Evolutionary conservation across 2,888 invertebrate genomes (phyloP), one percentile per base, ranked within the genome.

Genomic region (Ceratothoa steindachneri): DNA sequence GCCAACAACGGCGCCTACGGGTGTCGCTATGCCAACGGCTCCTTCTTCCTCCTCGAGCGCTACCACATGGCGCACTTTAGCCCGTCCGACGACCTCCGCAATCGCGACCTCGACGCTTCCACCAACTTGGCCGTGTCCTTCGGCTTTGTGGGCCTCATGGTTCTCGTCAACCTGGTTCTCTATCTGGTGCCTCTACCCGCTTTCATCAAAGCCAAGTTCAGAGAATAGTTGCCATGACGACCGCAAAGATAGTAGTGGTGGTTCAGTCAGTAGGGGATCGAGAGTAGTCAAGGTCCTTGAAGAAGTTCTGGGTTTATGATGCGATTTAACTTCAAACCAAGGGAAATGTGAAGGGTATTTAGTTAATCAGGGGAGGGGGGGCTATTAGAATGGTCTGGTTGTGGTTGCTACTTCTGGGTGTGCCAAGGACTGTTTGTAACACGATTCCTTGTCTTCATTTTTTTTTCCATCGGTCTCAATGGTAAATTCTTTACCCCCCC

Each of bases 181-280:
- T 95, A 95, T 84, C 85, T 94, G 64, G 87, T 95, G 81, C 95
- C 95, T 0, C 84, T 95, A 81, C 94, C 95, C 0, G 89, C 90
- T 31, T 92, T 90, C 83, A 88, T 95, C 15, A 92, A 92, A 82
- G 90, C 91, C 77, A 95, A 95, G 85, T 95, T 95, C 85, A 89
- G 93, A 82, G 92, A 93, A 82, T 90, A 71, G 15, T n/a, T n/a
- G n/a, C n/a, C n/a, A 3, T 29, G 0, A 30, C 12, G 24, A 22
- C 19, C 15, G 12, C 12, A 29, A 66, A 22, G 30, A 2, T 7
- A 67, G 19, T n/a, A 5, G 28, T 28, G 15, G 28, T 15, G 60
- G 60, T n/a, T n/a, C n/a, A n/a, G n/a, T n/a, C n/a, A n/a, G n/a
- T n/a, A n/a, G n/a, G n/a, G n/a, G n/a, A n/a, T n/a, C n/a, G n/a